These are phyloP conservation scores for Bradypodion pumilum DNA, from an alignment of 2,797 vertebrate genomes.

Conservation along the genomic window DNA sequence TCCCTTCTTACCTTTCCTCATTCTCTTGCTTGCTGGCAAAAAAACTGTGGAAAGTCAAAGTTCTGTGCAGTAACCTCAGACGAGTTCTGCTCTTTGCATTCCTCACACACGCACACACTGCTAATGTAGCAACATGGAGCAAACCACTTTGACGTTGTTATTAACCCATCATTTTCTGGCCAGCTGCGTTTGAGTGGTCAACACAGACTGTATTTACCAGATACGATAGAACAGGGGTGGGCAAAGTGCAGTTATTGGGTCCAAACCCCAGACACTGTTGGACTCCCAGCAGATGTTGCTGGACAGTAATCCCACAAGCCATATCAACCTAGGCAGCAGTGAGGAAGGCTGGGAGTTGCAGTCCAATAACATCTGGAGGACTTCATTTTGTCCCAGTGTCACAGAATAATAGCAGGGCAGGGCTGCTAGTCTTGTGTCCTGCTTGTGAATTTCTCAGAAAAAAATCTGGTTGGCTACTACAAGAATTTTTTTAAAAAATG, in stretches of 20 bases:
- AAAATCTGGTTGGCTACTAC: not conserved
- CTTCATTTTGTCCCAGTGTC: too few species aligned
- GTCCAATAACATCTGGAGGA: too few species aligned
- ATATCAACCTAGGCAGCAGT: too few species aligned
- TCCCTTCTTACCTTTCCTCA: conserved; percentile 71
- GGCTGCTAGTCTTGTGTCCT: not conserved
- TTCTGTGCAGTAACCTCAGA: conserved; percentile 16
- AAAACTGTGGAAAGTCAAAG: conserved; percentile 35
- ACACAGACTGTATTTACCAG: not conserved
- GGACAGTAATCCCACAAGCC: too few species aligned
- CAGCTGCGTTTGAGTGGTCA: fast-evolving
- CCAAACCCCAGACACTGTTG: too few species aligned
- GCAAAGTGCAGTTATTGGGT: too few species aligned
- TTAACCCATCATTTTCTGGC: conserved; percentile 72
- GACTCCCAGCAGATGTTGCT: too few species aligned
- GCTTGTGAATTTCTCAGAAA: not conserved
- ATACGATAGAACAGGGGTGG: not conserved
- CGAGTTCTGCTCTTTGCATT: conserved; percentile 54
- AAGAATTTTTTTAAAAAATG: too few species aligned
- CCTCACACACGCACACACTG: conserved; percentile 42
- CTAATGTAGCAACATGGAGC: conserved; percentile 59
- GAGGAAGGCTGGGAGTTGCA: too few species aligned
- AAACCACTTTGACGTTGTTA: conserved; percentile 57
- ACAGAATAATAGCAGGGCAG: too few species aligned
- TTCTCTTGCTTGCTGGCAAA: conserved; percentile 65